Percentiles rank a stretch among this genome's conserved stretches.
These are phyloP conservation scores for Theodoxus fluviatilis DNA, from an alignment of 2,888 invertebrate species.

Conservation along the genomic window DNA sequence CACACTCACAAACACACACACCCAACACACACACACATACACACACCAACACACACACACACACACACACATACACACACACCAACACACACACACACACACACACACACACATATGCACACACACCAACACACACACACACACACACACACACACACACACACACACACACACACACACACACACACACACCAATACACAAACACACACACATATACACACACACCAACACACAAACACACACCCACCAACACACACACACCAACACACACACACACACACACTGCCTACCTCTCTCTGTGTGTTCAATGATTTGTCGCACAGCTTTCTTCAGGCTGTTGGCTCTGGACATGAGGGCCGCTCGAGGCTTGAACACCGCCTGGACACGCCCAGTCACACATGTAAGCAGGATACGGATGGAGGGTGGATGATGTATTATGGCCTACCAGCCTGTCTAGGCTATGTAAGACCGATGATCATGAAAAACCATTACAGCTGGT, in stretches of 20 bases:
- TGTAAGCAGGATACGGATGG: too few species aligned
- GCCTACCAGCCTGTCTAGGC: too few species aligned
- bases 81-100: too few species aligned
- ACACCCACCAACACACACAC: conserved; percentile 64
- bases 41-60: conserved; percentile 29
- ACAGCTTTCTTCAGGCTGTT: conserved; percentile 86
- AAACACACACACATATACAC: background rate
- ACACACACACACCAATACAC: background rate
- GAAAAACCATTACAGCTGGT: too few species aligned
- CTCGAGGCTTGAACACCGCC: conserved; percentile 63
- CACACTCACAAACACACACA: too few species aligned
- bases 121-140: background rate
- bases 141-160: background rate
- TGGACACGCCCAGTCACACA: too few species aligned
- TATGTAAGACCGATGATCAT: too few species aligned
- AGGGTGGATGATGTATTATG: too few species aligned
- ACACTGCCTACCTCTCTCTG: conserved; percentile 71
- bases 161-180: background rate
- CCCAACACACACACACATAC: too few species aligned
- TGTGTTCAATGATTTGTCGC: conserved; percentile 80
- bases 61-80: background rate
- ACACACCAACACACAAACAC: background rate
- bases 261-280: conserved; percentile 34
- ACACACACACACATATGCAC: conserved; percentile 1
- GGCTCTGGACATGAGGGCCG: conserved; percentile 73